Evolutionary conservation across 2,888 invertebrate species (phyloP).

Genomic region (Caradrina clavipalpis): DNA sequence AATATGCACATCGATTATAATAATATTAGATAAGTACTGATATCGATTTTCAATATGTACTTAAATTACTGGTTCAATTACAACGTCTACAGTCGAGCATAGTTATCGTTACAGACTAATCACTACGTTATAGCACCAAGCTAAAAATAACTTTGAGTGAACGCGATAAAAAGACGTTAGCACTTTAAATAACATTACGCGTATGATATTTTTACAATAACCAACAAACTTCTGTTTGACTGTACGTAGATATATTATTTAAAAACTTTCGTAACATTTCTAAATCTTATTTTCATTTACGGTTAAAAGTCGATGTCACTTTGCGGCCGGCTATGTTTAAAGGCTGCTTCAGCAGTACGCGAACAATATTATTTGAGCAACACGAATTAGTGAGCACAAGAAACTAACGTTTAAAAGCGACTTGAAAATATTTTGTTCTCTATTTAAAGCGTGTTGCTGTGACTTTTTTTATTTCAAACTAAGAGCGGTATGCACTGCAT

Average conservation of each 20-base stretch:
- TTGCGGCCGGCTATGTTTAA: conserved; percentile 10
- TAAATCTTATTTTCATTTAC: conserved; percentile 23
- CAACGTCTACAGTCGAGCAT: conserved; percentile 59
- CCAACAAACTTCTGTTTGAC: conserved; percentile 4
- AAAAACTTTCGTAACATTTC: conserved; percentile 24
- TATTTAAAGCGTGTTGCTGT: background rate
- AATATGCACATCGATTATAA: conserved; percentile 33
- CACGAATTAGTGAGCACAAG: conserved; percentile 47
- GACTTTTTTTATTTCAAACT: background rate
- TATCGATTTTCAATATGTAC: conserved; percentile 35
- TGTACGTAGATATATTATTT: conserved; percentile 16
- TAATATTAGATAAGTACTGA: conserved; percentile 19
- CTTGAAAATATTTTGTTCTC: background rate
- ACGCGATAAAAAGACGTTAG: conserved; percentile 46
- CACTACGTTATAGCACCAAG: conserved; percentile 69
- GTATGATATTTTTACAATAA: conserved; percentile 35
- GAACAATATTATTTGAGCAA: conserved; percentile 54
- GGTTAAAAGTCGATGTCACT: conserved; percentile 24
- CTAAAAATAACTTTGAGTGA: conserved; percentile 62
- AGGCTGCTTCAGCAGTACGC: conserved; percentile 7
- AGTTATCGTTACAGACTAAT: conserved; percentile 52
- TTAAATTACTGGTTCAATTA: conserved; percentile 29
- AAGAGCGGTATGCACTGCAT: too few species aligned
- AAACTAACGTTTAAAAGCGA: conserved; percentile 18
- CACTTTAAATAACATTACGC: conserved; percentile 39